phyloP scores from a whole-genome alignment of 2,113 vertebrate species.

The Myrmophylax atrothorax region DNA sequence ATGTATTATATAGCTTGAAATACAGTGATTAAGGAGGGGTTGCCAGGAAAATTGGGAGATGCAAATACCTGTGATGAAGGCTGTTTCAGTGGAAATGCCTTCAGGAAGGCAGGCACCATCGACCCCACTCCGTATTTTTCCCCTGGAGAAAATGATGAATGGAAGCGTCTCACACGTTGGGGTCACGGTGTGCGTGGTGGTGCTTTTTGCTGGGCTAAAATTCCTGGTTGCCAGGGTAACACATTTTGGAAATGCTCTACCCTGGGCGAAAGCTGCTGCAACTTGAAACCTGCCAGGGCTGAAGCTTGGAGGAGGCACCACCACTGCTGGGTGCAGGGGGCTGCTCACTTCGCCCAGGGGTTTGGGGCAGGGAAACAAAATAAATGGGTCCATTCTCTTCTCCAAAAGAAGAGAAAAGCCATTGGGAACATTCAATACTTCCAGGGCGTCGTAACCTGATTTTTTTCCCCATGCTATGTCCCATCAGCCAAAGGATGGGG shows the following conservation, averaged over 20 bases:
- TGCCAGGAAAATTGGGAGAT: constrained; percentile 39
- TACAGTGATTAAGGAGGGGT: neutral
- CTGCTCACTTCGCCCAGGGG: neutral
- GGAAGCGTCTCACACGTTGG: neutral
- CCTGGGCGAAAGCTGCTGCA: constrained; percentile 3
- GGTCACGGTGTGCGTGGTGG: neutral
- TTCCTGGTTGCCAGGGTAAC: constrained; percentile 28
- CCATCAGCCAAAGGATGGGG: neutral
- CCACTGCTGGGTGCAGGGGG: neutral
- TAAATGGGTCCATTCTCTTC: neutral
- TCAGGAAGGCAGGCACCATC: neutral
- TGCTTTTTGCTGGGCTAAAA: constrained; percentile 15
- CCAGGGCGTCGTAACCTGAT: neutral
- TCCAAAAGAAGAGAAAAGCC: neutral
- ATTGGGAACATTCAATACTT: fast-evolving
- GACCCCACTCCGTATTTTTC: neutral
- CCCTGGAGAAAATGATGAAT: constrained; percentile 24
- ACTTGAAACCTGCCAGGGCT: neutral
- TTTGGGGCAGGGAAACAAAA: neutral
- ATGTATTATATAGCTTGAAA: neutral
- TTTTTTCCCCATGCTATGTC: neutral
- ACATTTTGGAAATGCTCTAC: constrained; percentile 28
- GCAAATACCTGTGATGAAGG: neutral
- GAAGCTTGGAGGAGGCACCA: neutral
- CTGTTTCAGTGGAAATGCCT: neutral